phyloP scores from a whole-genome alignment of 2,888 invertebrate species.

The Drosophila meridiana region DNA sequence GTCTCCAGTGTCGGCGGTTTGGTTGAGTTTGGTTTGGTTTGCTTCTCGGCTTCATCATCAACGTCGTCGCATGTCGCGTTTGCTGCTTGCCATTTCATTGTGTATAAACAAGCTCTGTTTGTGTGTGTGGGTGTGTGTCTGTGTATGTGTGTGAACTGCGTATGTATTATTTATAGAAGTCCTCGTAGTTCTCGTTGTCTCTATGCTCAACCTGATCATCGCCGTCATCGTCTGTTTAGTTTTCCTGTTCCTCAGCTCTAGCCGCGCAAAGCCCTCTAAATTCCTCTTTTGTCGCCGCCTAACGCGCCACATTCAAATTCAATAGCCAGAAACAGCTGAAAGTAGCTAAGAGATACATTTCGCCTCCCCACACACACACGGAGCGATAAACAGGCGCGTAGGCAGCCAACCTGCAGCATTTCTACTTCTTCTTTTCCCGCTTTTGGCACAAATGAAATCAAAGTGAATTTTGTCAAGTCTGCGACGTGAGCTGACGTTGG shows the following conservation, averaged over 20 bases:
- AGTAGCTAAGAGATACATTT: constrained; percentile 55
- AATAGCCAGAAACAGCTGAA: constrained; percentile 56
- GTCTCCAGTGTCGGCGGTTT: constrained; percentile 72
- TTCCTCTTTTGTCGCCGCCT: constrained; percentile 22
- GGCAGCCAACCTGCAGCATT: not conserved
- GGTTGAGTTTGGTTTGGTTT: constrained; percentile 52
- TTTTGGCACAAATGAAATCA: not conserved
- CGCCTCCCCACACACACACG: constrained; percentile 14
- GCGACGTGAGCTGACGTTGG: not conserved
- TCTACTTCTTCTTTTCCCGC: not conserved
- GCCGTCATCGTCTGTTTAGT: constrained; percentile 30
- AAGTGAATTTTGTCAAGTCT: constrained; percentile 16
- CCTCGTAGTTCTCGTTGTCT: constrained; percentile 6
- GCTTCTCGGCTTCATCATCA: constrained; percentile 39
- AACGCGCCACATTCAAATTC: constrained; percentile 60
- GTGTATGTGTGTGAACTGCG: constrained; percentile 18
- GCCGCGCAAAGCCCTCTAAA: constrained; percentile 26
- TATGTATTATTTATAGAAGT: constrained; percentile 48
- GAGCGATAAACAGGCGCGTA: constrained; percentile 19
- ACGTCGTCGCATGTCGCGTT: constrained; percentile 51
- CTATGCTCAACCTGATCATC: constrained; percentile 30
- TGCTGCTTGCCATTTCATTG: constrained; percentile 52
- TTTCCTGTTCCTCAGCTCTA: constrained; percentile 22
- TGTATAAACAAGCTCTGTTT: constrained; percentile 37
- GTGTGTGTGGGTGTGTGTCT: constrained; percentile 13